These are phyloP conservation scores for Mirza zaza DNA, from an alignment of 2,113 vertebrate genomes.

Conservation along the genomic window DNA sequence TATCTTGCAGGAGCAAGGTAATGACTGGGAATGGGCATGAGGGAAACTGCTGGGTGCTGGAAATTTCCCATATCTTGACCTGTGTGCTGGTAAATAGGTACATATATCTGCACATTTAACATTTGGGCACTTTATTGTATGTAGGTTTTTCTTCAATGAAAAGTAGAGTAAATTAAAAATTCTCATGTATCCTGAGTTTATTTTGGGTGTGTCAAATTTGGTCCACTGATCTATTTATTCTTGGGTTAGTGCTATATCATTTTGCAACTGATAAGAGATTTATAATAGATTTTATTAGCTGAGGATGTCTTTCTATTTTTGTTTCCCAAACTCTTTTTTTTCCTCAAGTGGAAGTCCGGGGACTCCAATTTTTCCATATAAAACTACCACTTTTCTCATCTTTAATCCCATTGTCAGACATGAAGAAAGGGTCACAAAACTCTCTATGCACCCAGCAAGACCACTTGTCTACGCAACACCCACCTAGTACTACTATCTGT, in stretches of 20 bases:
- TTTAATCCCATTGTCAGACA: not conserved
- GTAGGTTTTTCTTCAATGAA: not conserved
- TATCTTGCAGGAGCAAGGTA: too few species aligned
- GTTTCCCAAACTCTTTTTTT: not conserved
- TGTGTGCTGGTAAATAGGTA: not conserved
- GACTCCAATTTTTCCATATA: not conserved
- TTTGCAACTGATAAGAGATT: not conserved
- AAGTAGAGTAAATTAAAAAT: not conserved
- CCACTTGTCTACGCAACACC: not conserved
- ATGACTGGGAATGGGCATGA: not conserved
- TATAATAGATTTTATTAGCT: not conserved
- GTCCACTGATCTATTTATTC: not conserved
- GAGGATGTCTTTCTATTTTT: not conserved
- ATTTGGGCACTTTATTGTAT: not conserved
- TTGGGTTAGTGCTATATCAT: not conserved
- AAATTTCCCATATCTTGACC: not conserved
- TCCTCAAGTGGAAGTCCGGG: not conserved
- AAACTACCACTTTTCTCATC: not conserved
- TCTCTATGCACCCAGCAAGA: not conserved
- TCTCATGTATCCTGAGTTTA: not conserved
- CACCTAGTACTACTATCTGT: not conserved
- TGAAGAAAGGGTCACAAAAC: not conserved
- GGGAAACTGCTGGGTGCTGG: not conserved
- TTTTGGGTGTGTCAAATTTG: not conserved
- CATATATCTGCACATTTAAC: not conserved